Evolutionary conservation across 2,888 invertebrate species (phyloP), one percentile per base, ranked within the genome.

Genomic region (Augiades crinisus): DNA sequence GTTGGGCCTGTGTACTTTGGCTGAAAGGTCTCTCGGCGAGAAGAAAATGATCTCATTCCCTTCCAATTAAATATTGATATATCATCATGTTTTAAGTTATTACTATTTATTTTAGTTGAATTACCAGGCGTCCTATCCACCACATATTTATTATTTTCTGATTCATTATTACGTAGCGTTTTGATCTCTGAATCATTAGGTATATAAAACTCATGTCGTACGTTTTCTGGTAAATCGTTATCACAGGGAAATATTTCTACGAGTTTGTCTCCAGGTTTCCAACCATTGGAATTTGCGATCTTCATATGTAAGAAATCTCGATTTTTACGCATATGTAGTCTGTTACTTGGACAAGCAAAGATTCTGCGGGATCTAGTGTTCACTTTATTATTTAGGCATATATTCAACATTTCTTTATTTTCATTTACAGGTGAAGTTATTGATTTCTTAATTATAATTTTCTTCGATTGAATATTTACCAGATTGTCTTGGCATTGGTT

Each of bases 1-100:
- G 21, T 44, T n/a, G 44, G 44, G 8, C 45, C 45, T 34, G 45
- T 34, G 8, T 31, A 19, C 1, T 3, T 19, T 10, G 43, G 43
- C 1, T 6, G 10, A 19, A 43, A 43, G 10, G 4, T 43, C 30
- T 44, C 44, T 10, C 31, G 44, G 2, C 5, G 33, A 19, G 33
- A 21, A 2, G 8, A n/a, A 22, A 34, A 45, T n/a, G 44, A 34
- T 14, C n/a, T 33, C 3, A 22, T 34, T 8, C 33, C 33, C 8
- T 33, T 14, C 33, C 44, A 45, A 8, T 33, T 34, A 10, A 45
- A 45, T 1, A 31, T 3, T 10, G n/a, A 4, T 24, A 40, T 40
- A n/a, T 27, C 27, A 8, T 40, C 14, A 16, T 14, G 27, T 2
- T 16, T 40, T 5, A 21, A 4, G 14, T 40, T 16, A 5, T n/a